Evolutionary conservation across 2,888 invertebrate genomes (phyloP).

Genomic region (Drosophila cognata): DNA sequence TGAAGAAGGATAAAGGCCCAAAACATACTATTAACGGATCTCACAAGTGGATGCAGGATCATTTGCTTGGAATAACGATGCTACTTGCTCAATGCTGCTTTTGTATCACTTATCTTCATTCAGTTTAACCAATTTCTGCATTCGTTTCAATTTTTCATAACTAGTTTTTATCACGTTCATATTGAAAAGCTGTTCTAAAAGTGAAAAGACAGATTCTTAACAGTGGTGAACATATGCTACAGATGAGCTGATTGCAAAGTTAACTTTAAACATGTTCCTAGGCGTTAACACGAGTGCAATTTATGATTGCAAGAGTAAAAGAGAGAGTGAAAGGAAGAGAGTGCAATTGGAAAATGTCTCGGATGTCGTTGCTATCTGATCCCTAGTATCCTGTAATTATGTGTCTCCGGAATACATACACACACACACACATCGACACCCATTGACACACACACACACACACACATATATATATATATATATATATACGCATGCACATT

Average conservation of each 20-base stretch:
- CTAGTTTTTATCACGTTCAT: neutral
- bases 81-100: neutral
- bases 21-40: neutral
- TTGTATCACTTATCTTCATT: neutral
- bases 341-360: neutral
- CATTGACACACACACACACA: constrained; percentile 4
- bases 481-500: neutral
- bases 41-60: neutral
- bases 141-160: neutral
- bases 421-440: constrained; percentile 13
- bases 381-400: constrained; percentile 40
- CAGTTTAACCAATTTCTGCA: neutral
- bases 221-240: neutral
- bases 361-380: constrained; percentile 22
- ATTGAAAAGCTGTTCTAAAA: neutral
- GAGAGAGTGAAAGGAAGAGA: neutral
- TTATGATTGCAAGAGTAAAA: neutral
- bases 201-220: neutral
- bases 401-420: constrained; percentile 38
- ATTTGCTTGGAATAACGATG: neutral
- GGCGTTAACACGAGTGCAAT: neutral
- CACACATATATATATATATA: neutral
- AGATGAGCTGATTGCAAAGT: neutral
- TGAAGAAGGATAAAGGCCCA: neutral
- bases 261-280: neutral